Evolutionary conservation across 2,888 invertebrate genomes (phyloP), one percentile per base, ranked within the genome.

Genomic region (Endotricha flammealis): DNA sequence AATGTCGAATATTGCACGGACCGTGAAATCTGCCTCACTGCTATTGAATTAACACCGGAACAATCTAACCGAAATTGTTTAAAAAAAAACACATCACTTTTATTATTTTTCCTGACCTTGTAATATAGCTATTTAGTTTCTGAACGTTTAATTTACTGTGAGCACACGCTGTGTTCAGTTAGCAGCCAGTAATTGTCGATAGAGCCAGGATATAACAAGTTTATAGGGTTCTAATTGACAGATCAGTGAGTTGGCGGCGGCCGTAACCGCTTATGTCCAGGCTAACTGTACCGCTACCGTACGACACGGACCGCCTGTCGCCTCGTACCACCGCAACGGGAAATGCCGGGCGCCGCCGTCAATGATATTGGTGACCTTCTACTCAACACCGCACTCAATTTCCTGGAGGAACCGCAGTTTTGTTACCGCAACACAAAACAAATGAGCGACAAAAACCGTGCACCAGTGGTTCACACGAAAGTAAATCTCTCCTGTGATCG

Each of bases 211-310:
- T 72, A 71, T 65, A 76, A 76, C 73, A 70, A 67, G 69, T 71
- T 68, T 72, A 70, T 68, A 67, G 65, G 67, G 61, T 63, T 68
- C 64, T 76, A 78, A 79, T 80, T 78, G 77, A 76, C 77, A 79
- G 72, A 77, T 72, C 68, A 65, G 56, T 65, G 60, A 55, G 61
- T 63, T 59, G 56, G 60, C 56, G 44, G 59, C 66, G 65, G 64
- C 64, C 71, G 68, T 71, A 77, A 72, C 71, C 62, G 70, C 64
- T 65, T 72, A 64, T 65, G 66, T 71, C 58, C 64, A 64, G 63
- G 52, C 50, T 80, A 82, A 82, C 80, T 76, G 81, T 82, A 78
- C 61, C 57, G 70, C 73, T 71, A 73, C 73, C 68, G 76, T 71
- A 68, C 63, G 64, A 65, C 65, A 69, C 65, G 60, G 63, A 66